Percentiles rank a stretch among this genome's conserved stretches.
These are phyloP conservation scores for Trachymyrmex cornetzi DNA, from an alignment of 1,140 invertebrate species.

Conservation along the genomic window DNA sequence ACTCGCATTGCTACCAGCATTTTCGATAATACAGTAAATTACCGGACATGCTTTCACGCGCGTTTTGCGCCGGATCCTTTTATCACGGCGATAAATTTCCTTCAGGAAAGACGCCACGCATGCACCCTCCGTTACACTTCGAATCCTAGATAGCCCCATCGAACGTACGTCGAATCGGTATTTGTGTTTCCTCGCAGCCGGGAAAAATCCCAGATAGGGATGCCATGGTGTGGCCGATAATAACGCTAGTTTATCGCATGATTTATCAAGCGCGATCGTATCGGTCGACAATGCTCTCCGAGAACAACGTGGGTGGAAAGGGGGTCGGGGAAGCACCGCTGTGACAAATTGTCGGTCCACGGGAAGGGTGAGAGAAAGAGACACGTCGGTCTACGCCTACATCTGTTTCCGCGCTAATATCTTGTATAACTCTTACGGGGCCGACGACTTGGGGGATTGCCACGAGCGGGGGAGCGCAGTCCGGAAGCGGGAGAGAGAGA, in stretches of 20 bases:
- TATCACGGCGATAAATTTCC: constrained; percentile 55
- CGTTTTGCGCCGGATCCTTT: constrained; percentile 42
- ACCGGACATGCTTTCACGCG: constrained; percentile 21
- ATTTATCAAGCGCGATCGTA: constrained; percentile 84
- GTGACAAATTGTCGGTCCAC: constrained; percentile 82
- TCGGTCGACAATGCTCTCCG: constrained; percentile 70
- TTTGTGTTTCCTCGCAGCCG: constrained; percentile 16
- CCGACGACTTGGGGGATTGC: constrained; percentile 55
- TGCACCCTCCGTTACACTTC: background rate
- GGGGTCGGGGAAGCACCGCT: constrained; percentile 66
- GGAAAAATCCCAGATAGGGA: constrained; percentile 42
- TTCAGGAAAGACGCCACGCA: constrained; percentile 26
- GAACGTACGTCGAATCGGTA: constrained; percentile 12
- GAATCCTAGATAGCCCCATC: constrained; percentile 23
- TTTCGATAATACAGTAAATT: background rate
- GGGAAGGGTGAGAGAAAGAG: constrained; percentile 77
- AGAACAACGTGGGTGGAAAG: constrained; percentile 36
- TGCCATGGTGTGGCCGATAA: constrained; percentile 73
- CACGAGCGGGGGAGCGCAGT: background rate
- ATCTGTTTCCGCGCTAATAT: constrained; percentile 83
- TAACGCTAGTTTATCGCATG: constrained; percentile 82
- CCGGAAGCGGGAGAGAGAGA: constrained; percentile 27
- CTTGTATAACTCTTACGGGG: constrained; percentile 81
- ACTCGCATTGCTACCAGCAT: background rate
- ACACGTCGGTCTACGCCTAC: constrained; percentile 79